Conservation (phyloP, 2,888 invertebrate genomes). For the Erebia epiphron region DNA sequence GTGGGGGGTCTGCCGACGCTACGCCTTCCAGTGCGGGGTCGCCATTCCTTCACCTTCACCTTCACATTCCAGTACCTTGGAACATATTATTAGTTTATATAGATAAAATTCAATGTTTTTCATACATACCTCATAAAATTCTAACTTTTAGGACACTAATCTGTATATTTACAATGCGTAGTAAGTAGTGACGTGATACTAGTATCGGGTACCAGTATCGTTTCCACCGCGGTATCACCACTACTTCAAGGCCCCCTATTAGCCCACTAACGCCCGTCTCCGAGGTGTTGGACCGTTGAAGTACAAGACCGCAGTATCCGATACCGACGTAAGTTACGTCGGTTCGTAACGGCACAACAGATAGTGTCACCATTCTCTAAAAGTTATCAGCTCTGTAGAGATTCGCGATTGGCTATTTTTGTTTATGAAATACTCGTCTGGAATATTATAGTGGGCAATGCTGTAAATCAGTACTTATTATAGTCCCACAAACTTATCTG, state of each 20-base stretch:
- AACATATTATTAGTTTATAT: too few species aligned
- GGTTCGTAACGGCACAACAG: constrained; percentile 34
- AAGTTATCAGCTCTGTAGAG: not conserved
- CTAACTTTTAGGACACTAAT: not conserved
- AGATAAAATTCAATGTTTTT: too few species aligned
- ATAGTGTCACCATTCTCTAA: not conserved
- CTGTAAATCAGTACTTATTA: too few species aligned
- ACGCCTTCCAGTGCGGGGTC: too few species aligned
- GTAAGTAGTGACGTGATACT: constrained; percentile 13
- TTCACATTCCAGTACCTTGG: too few species aligned
- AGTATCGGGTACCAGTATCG: constrained; percentile 11
- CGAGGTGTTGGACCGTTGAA: constrained; percentile 62
- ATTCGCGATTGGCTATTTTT: not conserved
- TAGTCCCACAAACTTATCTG: too few species aligned
- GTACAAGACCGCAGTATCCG: constrained; percentile 40
- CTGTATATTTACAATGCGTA: not conserved
- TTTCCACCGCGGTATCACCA: constrained; percentile 7
- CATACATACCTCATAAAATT: too few species aligned
- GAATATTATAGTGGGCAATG: not conserved
- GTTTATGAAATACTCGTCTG: not conserved
- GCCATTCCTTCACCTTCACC: too few species aligned
- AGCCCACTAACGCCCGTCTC: constrained; percentile 60
- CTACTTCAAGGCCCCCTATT: constrained; percentile 48
- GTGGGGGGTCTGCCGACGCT: too few species aligned
- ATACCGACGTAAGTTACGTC: too few species aligned